A percentile compares a stretch with the other conserved stretches of the same genome.
Evolutionary conservation across 2,113 vertebrate species (phyloP).

Genomic region (Heterocephalus glaber): DNA sequence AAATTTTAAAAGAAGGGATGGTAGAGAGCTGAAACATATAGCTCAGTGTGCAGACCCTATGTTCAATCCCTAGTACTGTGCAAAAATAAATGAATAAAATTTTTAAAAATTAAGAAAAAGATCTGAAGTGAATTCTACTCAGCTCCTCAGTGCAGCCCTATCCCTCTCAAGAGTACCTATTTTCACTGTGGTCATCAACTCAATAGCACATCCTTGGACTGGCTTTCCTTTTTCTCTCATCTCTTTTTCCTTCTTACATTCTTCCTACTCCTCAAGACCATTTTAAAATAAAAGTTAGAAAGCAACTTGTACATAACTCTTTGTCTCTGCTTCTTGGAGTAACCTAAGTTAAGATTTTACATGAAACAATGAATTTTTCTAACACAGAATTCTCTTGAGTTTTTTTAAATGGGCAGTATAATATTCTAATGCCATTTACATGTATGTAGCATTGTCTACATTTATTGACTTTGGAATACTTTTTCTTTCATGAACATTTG

Average conservation of each 20-base stretch:
- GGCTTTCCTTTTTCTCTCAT: background rate
- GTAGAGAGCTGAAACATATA: background rate
- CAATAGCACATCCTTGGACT: background rate
- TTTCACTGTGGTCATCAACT: background rate
- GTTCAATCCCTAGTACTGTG: background rate
- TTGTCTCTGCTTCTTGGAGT: background rate
- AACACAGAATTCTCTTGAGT: background rate
- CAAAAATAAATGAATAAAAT: background rate
- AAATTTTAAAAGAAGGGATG: background rate
- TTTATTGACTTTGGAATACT: background rate
- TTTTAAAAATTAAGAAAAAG: background rate
- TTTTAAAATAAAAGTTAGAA: background rate
- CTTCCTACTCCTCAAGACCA: background rate
- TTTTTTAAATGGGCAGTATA: background rate
- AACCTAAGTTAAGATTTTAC: background rate
- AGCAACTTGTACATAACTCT: background rate
- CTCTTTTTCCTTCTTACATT: background rate
- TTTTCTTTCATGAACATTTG: background rate
- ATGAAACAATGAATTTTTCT: slow-evolving; percentile 7
- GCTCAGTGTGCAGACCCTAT: background rate
- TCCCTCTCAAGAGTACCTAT: background rate
- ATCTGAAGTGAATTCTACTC: background rate
- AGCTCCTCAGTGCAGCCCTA: background rate
- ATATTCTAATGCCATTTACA: background rate
- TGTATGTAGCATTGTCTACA: background rate